Evolutionary conservation across 2,113 vertebrate genomes (phyloP), one percentile per base, ranked within the genome.

Genomic region (Hystrix brachyura): DNA sequence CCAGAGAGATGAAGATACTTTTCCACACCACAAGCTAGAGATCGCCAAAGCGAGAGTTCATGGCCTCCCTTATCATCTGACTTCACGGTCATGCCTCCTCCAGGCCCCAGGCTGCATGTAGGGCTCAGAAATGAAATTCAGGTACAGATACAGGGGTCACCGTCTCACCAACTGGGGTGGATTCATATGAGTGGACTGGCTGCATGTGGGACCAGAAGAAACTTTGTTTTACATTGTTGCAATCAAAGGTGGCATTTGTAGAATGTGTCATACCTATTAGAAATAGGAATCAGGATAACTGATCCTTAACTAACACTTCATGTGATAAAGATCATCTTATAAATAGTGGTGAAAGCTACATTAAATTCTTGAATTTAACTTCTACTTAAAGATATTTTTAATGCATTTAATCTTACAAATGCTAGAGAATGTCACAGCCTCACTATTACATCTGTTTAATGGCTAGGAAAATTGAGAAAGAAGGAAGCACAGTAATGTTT

Each of bases 61-160:
- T 21, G 43, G 74, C 48, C 71, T 48, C 4, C 48, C 71, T 48
- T 3, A 15, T 43, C n/a, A 18, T 34, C 18, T 32, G n/a, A 34
- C 34, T 23, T 19, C 57, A 57, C 15, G 53, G 60, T 18, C 64
- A 65, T 0, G 1, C 38, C n/a, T 51, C 60, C 12, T 57, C 23
- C 79, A n/a, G 53, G 83, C 25, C 64, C 34, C 8, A 17, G 79
- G 65, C 57, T 25, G 48, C 29, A 65, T 0, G 0, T 0, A 11
- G 17, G 29, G 32, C 57, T 83, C 62, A 34, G 88, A 82, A 59
- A 89, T 27, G 48, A 82, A 90, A 15, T 25, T 19, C 8, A 53
- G 0, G 0, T 0, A 14, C 25, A 34, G 80, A 32, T 3, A 8
- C 1, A 6, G 7, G 72, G 19, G 64, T n/a, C 25, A 11, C 17